A percentile compares a stretch with the other conserved stretches of the same genome.
phyloP scores from a whole-genome alignment of 2,113 vertebrate species.

The Carassius carassius region DNA sequence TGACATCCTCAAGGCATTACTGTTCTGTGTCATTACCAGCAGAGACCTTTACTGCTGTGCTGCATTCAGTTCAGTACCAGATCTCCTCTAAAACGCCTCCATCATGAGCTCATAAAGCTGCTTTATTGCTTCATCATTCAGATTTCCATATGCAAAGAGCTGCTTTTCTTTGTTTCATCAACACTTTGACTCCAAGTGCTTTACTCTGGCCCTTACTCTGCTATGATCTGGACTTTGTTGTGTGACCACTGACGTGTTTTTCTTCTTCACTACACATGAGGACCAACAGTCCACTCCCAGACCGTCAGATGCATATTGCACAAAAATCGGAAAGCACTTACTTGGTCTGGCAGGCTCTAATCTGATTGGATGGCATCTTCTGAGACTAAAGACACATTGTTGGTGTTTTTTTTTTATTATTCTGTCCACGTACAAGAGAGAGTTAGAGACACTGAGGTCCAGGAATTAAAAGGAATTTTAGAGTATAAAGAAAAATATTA shows the following conservation, averaged over 20 bases:
- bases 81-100: background rate
- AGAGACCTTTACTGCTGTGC: background rate
- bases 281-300: background rate
- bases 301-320: background rate
- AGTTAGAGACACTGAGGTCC: too few species aligned
- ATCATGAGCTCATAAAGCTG: conserved; percentile 5
- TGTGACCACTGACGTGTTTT: conserved; percentile 12
- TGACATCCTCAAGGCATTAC: conserved; percentile 12
- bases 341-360: background rate
- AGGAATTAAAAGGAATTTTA: too few species aligned
- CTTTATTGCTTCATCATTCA: background rate
- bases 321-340: background rate
- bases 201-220: conserved; percentile 27
- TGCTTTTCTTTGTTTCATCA: background rate
- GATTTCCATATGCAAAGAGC: background rate
- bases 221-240: background rate
- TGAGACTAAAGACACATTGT: too few species aligned
- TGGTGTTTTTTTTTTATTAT: too few species aligned
- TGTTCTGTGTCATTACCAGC: conserved; percentile 7
- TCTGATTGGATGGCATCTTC: background rate
- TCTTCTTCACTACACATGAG: conserved; percentile 15
- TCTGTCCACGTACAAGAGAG: too few species aligned
- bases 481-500: too few species aligned
- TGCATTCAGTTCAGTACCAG: background rate
- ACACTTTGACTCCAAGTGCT: conserved; percentile 9